A percentile compares a stretch with the other conserved stretches of the same genome.
Conservation (phyloP, 2,888 invertebrate genomes). For the Petrolisthes cinctipes region DNA sequence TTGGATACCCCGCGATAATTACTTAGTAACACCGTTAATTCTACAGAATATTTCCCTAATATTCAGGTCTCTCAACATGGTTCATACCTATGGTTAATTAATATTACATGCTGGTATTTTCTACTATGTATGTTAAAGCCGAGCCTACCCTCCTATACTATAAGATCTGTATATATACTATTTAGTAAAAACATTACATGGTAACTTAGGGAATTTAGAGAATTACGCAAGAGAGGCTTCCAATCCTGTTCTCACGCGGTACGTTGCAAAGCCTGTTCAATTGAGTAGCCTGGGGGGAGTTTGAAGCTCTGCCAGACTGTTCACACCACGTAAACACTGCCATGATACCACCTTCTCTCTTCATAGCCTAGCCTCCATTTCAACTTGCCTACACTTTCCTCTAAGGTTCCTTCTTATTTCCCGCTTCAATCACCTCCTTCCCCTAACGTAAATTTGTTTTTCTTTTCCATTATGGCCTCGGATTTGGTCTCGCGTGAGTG, state of each 20-base stretch:
- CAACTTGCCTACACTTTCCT: neutral
- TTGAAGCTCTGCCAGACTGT: slow-evolving; percentile 39
- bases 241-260: slow-evolving; percentile 29
- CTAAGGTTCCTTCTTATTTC: neutral
- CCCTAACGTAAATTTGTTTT: slow-evolving; percentile 7
- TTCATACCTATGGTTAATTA: too few relatives aligned
- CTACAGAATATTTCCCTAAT: too few relatives aligned
- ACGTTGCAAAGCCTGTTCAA: slow-evolving; percentile 44
- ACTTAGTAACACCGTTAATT: too few relatives aligned
- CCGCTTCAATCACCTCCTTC: neutral
- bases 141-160: too few relatives aligned
- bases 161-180: too few relatives aligned
- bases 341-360: neutral
- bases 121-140: too few relatives aligned
- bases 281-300: slow-evolving; percentile 30
- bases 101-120: too few relatives aligned
- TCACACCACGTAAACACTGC: slow-evolving; percentile 10
- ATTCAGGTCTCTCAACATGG: too few relatives aligned
- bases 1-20: too few relatives aligned
- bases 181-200: too few relatives aligned
- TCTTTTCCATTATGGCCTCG: slow-evolving; percentile 41
- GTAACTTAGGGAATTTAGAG: too few relatives aligned
- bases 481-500: slow-evolving; percentile 34
- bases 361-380: neutral
- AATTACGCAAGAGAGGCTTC: neutral